These are phyloP conservation scores for Anabas testudineus DNA, from an alignment of 2,797 vertebrate genomes.

Conservation along the genomic window DNA sequence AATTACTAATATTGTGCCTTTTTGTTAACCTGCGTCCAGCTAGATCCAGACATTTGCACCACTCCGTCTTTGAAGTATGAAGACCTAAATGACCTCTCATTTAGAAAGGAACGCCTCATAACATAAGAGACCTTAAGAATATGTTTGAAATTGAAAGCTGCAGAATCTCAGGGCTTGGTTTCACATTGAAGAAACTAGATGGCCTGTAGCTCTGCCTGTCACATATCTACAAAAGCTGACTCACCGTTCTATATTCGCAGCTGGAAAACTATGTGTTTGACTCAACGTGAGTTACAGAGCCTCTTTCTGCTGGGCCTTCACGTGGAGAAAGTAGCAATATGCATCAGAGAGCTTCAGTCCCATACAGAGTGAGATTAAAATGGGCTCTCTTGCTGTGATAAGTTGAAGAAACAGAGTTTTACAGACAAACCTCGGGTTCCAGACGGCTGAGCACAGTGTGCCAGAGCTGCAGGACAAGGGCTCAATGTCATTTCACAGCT, in stretches of 20 bases:
- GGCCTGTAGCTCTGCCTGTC: not conserved
- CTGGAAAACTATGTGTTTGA: slow-evolving; percentile 1
- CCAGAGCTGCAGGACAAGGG: slow-evolving; percentile 49
- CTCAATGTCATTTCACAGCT: slow-evolving; percentile 63
- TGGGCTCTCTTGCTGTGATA: slow-evolving; percentile 42
- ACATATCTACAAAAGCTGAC: not conserved
- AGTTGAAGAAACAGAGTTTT: slow-evolving; percentile 50
- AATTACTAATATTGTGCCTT: no score
- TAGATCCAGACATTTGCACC: no score
- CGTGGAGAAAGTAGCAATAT: slow-evolving; percentile 22
- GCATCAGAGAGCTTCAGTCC: slow-evolving; percentile 33
- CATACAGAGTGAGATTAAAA: slow-evolving; percentile 47
- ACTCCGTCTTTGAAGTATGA: no score
- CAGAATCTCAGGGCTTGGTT: not conserved
- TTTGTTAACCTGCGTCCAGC: no score
- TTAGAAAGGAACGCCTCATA: no score
- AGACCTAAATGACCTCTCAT: no score
- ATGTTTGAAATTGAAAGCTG: not conserved
- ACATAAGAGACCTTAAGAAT: not conserved
- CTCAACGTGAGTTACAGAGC: slow-evolving; percentile 6
- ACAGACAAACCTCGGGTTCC: slow-evolving; percentile 45
- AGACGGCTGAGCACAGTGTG: slow-evolving; percentile 46
- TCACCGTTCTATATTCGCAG: not conserved
- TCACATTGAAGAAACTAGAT: not conserved
- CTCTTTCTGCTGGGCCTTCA: slow-evolving; percentile 10